A percentile compares a stretch with the other conserved stretches of the same genome.
These are phyloP conservation scores for Fulica atra DNA, from an alignment of 2,113 vertebrate genomes.

Conservation along the genomic window DNA sequence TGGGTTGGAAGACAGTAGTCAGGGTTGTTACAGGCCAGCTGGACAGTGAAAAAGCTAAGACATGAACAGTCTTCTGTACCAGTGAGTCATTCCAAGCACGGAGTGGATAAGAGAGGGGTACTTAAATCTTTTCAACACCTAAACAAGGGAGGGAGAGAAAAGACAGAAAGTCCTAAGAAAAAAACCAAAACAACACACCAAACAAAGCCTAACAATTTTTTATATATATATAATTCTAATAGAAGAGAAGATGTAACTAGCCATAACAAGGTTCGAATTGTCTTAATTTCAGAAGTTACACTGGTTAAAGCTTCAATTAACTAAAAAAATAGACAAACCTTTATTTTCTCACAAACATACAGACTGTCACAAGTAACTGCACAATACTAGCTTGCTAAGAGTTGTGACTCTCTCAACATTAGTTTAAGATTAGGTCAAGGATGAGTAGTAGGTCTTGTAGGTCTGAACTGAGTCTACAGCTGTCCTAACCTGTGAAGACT, in stretches of 20 bases:
- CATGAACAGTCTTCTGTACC: neutral
- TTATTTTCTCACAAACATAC: neutral
- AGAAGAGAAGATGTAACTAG: neutral
- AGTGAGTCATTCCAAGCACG: neutral
- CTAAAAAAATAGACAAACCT: neutral
- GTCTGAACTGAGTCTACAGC: neutral
- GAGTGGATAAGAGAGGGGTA: neutral
- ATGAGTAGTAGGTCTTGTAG: neutral
- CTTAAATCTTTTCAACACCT: neutral
- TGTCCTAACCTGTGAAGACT: neutral
- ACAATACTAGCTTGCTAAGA: neutral
- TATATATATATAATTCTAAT: neutral
- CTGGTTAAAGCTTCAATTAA: neutral
- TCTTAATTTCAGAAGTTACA: neutral
- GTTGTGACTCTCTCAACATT: neutral
- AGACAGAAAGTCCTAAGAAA: neutral
- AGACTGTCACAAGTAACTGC: neutral
- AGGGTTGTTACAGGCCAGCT: neutral
- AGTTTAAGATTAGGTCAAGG: neutral
- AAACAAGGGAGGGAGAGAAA: neutral
- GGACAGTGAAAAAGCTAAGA: constrained; percentile 1
- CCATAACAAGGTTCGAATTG: neutral
- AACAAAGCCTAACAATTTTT: neutral
- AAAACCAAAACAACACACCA: too few relatives aligned
- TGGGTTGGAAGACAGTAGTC: neutral